Evolutionary conservation across 2,113 vertebrate genomes (phyloP).

Genomic region (Vombatus ursinus): DNA sequence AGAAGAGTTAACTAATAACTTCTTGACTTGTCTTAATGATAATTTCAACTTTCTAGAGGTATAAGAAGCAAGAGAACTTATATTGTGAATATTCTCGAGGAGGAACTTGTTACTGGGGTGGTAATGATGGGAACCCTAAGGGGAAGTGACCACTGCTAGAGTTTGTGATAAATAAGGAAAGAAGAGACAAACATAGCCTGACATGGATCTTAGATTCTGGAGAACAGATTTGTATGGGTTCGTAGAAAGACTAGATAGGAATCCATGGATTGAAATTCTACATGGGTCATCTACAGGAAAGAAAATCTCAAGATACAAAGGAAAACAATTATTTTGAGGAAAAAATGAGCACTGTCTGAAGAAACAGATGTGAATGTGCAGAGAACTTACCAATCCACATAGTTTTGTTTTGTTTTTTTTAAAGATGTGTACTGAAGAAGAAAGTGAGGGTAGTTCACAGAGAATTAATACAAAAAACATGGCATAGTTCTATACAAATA

Average conservation of each 20-base stretch:
- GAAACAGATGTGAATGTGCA: background rate
- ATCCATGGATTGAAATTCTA: background rate
- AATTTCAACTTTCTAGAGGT: background rate
- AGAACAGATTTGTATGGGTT: background rate
- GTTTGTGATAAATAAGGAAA: background rate
- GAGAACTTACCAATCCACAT: background rate
- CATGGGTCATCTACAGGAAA: background rate
- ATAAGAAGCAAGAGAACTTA: background rate
- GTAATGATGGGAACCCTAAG: too few relatives aligned
- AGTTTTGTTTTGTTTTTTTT: too few relatives aligned
- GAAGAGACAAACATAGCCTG: background rate
- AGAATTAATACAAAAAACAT: background rate
- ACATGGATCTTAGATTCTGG: background rate
- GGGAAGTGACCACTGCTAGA: background rate
- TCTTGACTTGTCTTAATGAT: background rate
- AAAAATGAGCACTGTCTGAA: background rate
- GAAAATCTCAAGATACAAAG: background rate
- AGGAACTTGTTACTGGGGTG: background rate
- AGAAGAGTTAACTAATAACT: background rate
- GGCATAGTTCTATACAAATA: background rate
- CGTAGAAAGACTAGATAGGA: background rate
- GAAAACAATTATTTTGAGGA: background rate
- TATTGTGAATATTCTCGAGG: background rate
- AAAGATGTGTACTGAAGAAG: background rate
- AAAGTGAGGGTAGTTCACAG: background rate